Evolutionary conservation across 92 coral and sea anemone species (phyloP), one percentile per base, ranked within the genome.

Genomic region (Bergia puertoricense): DNA sequence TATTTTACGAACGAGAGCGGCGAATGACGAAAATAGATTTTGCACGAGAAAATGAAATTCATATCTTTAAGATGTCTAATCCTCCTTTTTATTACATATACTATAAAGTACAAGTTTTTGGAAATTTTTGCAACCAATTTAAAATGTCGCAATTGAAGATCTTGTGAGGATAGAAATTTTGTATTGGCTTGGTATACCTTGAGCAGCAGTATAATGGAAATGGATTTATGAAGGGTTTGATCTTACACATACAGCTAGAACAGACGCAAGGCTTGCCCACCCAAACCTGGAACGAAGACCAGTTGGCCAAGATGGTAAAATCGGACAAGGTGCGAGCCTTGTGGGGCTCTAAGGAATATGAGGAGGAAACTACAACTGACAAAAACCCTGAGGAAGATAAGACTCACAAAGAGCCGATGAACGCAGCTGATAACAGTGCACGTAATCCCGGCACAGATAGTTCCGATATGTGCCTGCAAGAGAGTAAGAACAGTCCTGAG

Each of bases 291-390:
- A 73, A 84, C 15, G 87, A 84, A 46, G 79, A 69, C 30, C 59
- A 84, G 44, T 51, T 84, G 65, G 42, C 48, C 40, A 80, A 80
- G 42, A 80, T 71, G 66, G 78, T 84, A 18, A 45, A 84, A 38
- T 71, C 77, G 45, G 87, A 84, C 30, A 48, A 73, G 44, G 87
- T 84, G 5, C 87, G 87, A 71, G 77, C 87, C 20, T 56, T 84
- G 13, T 84, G 87, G 87, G 87, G 44, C 5, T 69, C 87, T 20
- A 45, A 51, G 16, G 45, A 69, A 38, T 20, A 68, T 5, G 87
- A 23, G 44, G 68, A 84, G 20, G 45, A 73, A 8, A 15, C 0
- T 15, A 66, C 2, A 43, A 6, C 15, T 1, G 5, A 20, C 66
- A 39, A 14, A 23, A 39, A 84, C 6, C 44, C 45, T 45, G 30